These are phyloP conservation scores for Coracopsis vasa DNA, from an alignment of 2,113 vertebrate species.

Conservation along the genomic window DNA sequence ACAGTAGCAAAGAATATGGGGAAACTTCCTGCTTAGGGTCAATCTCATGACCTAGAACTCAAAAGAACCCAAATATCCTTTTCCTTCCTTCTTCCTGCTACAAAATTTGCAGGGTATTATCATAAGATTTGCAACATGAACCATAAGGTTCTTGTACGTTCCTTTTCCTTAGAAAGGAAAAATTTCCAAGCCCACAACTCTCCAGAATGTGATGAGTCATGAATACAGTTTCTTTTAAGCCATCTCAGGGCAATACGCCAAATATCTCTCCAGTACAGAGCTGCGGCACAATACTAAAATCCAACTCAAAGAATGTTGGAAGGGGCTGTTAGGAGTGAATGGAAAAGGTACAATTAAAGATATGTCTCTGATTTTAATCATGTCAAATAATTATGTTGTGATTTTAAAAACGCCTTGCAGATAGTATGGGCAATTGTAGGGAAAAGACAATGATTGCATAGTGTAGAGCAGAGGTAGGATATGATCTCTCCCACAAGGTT, in stretches of 20 bases:
- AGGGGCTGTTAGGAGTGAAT: background rate
- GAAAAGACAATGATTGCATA: background rate
- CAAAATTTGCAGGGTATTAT: background rate
- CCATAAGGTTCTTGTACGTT: background rate
- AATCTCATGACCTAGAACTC: background rate
- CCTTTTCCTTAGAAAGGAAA: background rate
- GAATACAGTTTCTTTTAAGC: background rate
- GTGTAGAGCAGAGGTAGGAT: background rate
- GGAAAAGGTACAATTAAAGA: background rate
- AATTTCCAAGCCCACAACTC: background rate
- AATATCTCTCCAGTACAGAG: background rate
- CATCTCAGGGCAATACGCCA: background rate
- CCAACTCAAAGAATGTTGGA: background rate
- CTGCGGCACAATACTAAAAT: background rate
- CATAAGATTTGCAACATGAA: background rate
- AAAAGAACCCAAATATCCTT: background rate
- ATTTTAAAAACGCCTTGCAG: background rate
- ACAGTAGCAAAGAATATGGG: background rate
- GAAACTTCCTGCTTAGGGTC: background rate
- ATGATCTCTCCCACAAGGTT: background rate
- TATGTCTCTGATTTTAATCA: background rate
- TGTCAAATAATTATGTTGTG: background rate
- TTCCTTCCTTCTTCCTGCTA: background rate
- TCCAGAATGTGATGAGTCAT: accelerated
- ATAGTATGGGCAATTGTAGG: background rate